Percentiles rank a stretch among this genome's conserved stretches.
Conservation (phyloP, 1,140 invertebrate species). For the Drosophila murphyi region DNA sequence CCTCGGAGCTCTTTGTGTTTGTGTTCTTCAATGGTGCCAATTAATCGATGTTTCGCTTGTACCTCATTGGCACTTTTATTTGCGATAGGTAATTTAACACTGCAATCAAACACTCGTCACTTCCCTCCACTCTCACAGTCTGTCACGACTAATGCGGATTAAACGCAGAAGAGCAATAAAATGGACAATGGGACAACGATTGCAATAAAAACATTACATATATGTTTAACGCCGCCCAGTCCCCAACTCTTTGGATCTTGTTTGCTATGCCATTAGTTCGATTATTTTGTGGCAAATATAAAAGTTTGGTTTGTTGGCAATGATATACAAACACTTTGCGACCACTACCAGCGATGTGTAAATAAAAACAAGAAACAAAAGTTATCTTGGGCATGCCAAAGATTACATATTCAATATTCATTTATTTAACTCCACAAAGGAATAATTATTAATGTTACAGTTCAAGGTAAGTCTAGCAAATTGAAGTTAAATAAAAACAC, state of each 20-base stretch:
- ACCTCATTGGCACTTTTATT: conserved; percentile 27
- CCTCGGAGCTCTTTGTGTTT: conserved; percentile 12
- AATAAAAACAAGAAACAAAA: too few species aligned
- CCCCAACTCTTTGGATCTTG: not conserved
- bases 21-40: conserved; percentile 10
- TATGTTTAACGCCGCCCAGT: not conserved
- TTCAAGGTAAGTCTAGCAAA: too few species aligned
- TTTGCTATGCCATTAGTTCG: conserved; percentile 15
- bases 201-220: conserved; percentile 15
- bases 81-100: conserved; percentile 40
- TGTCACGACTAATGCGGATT: conserved; percentile 65
- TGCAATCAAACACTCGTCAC: conserved; percentile 56
- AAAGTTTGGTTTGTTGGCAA: not conserved
- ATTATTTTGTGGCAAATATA: not conserved
- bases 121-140: conserved; percentile 9
- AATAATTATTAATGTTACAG: too few species aligned
- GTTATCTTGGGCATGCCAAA: too few species aligned
- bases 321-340: not conserved
- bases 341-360: not conserved
- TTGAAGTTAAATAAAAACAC: too few species aligned
- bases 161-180: conserved; percentile 41
- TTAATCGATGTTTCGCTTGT: conserved; percentile 17
- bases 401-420: too few species aligned
- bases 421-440: too few species aligned
- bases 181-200: conserved; percentile 1